Evolutionary conservation across 1,140 invertebrate species (phyloP), one percentile per base, ranked within the genome.

Genomic region (Diprion similis): DNA sequence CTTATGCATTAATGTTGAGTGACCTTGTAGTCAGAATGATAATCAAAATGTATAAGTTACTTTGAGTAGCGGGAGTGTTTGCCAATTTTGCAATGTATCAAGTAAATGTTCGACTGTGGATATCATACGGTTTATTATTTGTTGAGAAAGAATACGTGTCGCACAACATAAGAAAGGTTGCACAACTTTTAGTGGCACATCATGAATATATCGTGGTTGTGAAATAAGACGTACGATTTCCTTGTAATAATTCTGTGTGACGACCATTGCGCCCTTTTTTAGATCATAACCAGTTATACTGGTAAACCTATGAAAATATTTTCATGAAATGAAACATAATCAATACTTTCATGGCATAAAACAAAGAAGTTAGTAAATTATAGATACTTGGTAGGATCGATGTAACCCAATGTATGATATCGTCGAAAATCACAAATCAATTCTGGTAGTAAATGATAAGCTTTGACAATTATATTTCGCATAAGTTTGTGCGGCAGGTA

Each of bases 401-500:
- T 37, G 48, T 79, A 84, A 46, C 80, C 81, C 8, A 73, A 24
- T 0, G 10, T 78, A 77, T 88, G 87, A 77, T 91, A 91, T 66
- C 84, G 88, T 17, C 79, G 71, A 75, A 92, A 89, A 79, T 91
- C 81, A n/a, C 90, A 89, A 10, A 93, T 86, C 59, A 83, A 80
- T 1, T 81, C 70, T 0, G 92, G 91, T 78, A 94, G 86, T 1
- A 87, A 85, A 18, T 80, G 81, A 13, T 89, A 85, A 1, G 91
- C 90, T 24, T 89, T 90, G 69, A 87, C 86, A 1, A 93, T 79
- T 6, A 94, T 88, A 46, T 89, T 87, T 68, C 90, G 88, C 74
- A 94, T 89, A 67, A 93, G 89, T 17, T 89, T 90, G 79, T 93
- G 91, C n/a, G 92, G 81, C 11, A 92, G 84, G 15, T 92, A 87